Evolutionary conservation across 2,797 vertebrate genomes (phyloP).

Genomic region (Arctocebus calabarensis): DNA sequence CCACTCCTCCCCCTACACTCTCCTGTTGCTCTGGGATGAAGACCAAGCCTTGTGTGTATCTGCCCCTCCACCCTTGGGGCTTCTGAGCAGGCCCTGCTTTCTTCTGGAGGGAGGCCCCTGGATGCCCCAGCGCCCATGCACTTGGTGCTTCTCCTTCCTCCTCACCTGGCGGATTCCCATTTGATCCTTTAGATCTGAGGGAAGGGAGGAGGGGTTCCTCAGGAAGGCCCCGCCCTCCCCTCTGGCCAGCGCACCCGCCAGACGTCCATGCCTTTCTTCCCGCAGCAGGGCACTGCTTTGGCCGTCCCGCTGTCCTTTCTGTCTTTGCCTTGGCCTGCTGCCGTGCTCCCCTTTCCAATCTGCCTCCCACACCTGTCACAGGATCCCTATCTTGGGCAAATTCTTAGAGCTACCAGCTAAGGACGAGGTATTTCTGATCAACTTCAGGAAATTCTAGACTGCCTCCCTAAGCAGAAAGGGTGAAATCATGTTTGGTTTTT

Average conservation of each 20-base stretch:
- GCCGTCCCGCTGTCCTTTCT: too few relatives aligned
- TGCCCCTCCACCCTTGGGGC: background rate
- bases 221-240: too few relatives aligned
- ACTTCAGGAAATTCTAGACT: background rate
- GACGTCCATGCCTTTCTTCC: too few relatives aligned
- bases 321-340: background rate
- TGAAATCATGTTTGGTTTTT: background rate
- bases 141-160: background rate
- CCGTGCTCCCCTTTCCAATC: background rate
- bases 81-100: too few relatives aligned
- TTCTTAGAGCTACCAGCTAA: background rate
- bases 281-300: accelerated
- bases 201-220: too few relatives aligned
- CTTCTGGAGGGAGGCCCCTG: background rate
- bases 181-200: background rate
- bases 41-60: background rate
- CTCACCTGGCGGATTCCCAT: too few relatives aligned
- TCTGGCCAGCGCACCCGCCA: accelerated
- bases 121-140: too few relatives aligned
- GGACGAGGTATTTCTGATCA: background rate
- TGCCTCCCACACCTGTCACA: too few relatives aligned
- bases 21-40: background rate
- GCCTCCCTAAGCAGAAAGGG: background rate
- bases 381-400: background rate
- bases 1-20: background rate